Evolutionary conservation across 2,113 vertebrate species (phyloP), one percentile per base, ranked within the genome.

Genomic region (Serilophus lunatus): DNA sequence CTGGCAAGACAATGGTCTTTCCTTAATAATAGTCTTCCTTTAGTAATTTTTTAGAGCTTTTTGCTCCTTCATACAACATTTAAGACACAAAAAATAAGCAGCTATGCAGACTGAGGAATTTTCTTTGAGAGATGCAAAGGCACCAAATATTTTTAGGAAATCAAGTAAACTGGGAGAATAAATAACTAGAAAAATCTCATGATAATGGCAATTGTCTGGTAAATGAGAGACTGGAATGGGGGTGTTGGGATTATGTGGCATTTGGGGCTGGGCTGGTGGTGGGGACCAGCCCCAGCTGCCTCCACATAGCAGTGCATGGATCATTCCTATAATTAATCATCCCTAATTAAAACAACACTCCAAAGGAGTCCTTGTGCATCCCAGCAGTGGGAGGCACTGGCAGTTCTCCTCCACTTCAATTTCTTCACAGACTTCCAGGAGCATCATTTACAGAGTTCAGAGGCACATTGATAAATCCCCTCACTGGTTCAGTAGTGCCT

Each of bases 401-500:
- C 42, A 20, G 63, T 59, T 97, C 82, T 97, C 89, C 91, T 60
- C 59, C 90, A 81, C 75, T 88, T 96, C 95, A 97, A 97, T 86
- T 97, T 95, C 45, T 47, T 47, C 45, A 84, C 69, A 86, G 92
- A 84, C 45, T 96, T 90, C 78, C 87, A 96, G 97, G 92, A 96
- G 96, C 96, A 96, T 95, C 93, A 89, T 97, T 97, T 96, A 95
- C 87, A 90, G 97, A 97, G 97, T 97, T 97, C 88, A 86, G 95
- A 96, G 90, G 88, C 91, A 78, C 94, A 45, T 80, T 97, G 96
- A 98, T 97, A 97, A 97, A 98, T 97, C 91, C 95, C 93, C 65
- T 91, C 25, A 33, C 96, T 93, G 93, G 82, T 91, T 96, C 92
- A n/a, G 81, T 50, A 78, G 93, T 4, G 77, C 94, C 97, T 96